These are phyloP conservation scores for Camelus dromedarius DNA, from an alignment of 2,113 vertebrate genomes.

Conservation along the genomic window DNA sequence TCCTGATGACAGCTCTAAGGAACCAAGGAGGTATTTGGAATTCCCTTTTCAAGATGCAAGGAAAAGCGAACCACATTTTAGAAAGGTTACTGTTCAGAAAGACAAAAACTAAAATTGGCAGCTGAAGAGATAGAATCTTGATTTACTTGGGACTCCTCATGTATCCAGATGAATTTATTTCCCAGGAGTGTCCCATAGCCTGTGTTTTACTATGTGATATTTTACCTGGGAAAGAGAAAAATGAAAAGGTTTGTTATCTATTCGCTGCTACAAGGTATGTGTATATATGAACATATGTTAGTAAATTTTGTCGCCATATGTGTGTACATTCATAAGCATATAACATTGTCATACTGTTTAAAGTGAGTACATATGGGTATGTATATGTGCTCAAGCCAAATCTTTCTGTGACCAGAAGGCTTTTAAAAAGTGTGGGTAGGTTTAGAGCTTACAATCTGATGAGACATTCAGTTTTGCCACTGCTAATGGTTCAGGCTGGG, in stretches of 20 bases:
- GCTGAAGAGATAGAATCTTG: neutral
- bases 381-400: neutral
- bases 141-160: neutral
- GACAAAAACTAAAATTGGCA: neutral
- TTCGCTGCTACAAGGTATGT: slow-evolving; percentile 5
- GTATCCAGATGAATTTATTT: slow-evolving; percentile 18
- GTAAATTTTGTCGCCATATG: slow-evolving; percentile 62
- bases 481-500: neutral
- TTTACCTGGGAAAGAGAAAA: slow-evolving; percentile 35
- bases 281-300: slow-evolving; percentile 54
- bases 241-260: neutral
- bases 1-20: neutral
- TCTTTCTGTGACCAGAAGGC: slow-evolving; percentile 24
- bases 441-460: slow-evolving; percentile 7
- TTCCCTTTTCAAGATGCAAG: slow-evolving; percentile 9
- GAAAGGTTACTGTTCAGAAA: neutral
- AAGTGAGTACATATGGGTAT: slow-evolving; percentile 40
- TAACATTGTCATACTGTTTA: slow-evolving; percentile 53
- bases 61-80: neutral
- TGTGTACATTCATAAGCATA: neutral
- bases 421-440: neutral
- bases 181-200: neutral
- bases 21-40: neutral
- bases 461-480: neutral
- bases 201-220: neutral